A percentile compares a stretch with the other conserved stretches of the same genome.
These are phyloP conservation scores for Hirundo rustica DNA, from an alignment of 2,797 vertebrate genomes.

Conservation along the genomic window DNA sequence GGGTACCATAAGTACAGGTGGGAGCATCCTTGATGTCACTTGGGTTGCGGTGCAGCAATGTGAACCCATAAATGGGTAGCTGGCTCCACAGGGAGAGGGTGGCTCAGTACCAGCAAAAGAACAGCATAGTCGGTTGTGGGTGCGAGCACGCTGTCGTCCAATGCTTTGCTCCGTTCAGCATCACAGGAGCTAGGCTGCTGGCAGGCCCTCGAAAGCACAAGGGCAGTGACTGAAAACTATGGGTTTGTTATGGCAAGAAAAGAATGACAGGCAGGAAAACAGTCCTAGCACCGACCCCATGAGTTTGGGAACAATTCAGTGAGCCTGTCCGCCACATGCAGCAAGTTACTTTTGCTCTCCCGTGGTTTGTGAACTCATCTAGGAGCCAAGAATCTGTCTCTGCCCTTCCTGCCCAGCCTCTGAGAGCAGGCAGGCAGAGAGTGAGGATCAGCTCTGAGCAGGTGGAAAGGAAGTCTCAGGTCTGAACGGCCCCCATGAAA, in stretches of 20 bases:
- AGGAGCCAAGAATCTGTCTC: background rate
- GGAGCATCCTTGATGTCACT: fast-evolving
- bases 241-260: background rate
- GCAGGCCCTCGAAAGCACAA: background rate
- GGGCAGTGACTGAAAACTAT: background rate
- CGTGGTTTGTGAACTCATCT: fast-evolving
- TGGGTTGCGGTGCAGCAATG: fast-evolving
- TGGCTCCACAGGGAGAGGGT: fast-evolving
- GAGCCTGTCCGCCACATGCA: background rate
- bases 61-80: fast-evolving
- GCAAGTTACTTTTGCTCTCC: background rate
- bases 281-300: fast-evolving
- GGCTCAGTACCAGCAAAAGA: background rate
- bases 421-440: background rate
- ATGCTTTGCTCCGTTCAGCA: fast-evolving
- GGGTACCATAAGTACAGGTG: background rate
- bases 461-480: background rate
- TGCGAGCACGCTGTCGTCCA: fast-evolving
- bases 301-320: background rate
- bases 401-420: background rate
- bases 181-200: background rate
- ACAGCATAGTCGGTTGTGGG: background rate
- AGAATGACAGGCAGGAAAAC: background rate
- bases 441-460: fast-evolving
- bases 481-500: fast-evolving